A percentile compares a stretch with the other conserved stretches of the same genome.
Evolutionary conservation across 2,113 vertebrate genomes (phyloP).

Genomic region (Sciurus niger): DNA sequence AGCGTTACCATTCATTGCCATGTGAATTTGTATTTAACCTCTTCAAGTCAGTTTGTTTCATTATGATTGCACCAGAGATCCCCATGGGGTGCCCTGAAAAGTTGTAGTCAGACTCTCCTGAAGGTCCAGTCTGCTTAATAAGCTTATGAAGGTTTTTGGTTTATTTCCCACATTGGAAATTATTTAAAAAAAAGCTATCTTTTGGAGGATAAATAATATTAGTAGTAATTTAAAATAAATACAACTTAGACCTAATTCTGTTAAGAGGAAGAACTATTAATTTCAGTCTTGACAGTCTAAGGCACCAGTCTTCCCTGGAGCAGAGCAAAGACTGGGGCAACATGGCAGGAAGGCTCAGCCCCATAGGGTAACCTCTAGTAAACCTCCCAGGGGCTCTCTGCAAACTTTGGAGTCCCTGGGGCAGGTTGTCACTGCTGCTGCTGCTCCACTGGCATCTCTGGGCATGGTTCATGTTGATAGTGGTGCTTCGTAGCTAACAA

Average conservation of each 20-base stretch:
- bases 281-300: background rate
- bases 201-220: background rate
- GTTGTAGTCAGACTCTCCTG: background rate
- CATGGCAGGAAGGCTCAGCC: background rate
- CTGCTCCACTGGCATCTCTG: background rate
- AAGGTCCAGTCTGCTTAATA: background rate
- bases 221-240: slow-evolving; percentile 57
- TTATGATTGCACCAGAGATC: background rate
- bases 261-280: background rate
- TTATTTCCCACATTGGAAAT: background rate
- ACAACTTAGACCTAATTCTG: slow-evolving; percentile 14
- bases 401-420: background rate
- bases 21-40: background rate
- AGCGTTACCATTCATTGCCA: background rate
- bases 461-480: background rate
- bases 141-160: slow-evolving; percentile 42
- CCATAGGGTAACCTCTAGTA: too few relatives aligned
- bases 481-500: background rate
- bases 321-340: background rate
- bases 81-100: too few relatives aligned
- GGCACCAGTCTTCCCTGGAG: background rate
- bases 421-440: background rate
- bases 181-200: slow-evolving; percentile 36
- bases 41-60: background rate
- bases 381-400: background rate